Conservation (phyloP, 2,113 vertebrate species). For the Cyprinodon brontotheroides region DNA sequence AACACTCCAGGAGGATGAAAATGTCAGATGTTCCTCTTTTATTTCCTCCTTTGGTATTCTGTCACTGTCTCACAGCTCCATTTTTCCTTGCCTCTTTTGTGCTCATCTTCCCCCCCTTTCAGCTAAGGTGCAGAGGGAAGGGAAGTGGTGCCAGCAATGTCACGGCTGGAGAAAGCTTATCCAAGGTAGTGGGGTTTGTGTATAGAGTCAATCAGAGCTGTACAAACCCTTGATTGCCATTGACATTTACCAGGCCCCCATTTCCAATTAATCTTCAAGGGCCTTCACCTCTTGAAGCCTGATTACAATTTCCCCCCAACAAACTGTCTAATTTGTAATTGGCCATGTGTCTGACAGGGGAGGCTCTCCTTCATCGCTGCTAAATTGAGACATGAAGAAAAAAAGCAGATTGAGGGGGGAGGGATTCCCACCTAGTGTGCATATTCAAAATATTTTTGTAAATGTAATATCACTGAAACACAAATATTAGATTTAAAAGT, state of each 20-base stretch:
- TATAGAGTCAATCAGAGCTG: constrained; percentile 79
- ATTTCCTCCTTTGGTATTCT: constrained; percentile 56
- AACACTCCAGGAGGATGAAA: constrained; percentile 56
- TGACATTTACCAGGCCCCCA: constrained; percentile 83
- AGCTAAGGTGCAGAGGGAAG: constrained; percentile 54
- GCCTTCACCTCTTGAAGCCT: constrained; percentile 81
- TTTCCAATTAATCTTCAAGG: constrained; percentile 86
- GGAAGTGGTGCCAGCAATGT: constrained; percentile 68
- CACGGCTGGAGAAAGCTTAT: constrained; percentile 71
- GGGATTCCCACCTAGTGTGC: constrained; percentile 24
- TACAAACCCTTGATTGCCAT: constrained; percentile 79
- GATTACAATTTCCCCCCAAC: constrained; percentile 76
- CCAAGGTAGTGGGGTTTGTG: constrained; percentile 70
- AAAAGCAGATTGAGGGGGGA: constrained; percentile 47
- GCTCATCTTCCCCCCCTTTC: constrained; percentile 47
- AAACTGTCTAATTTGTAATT: constrained; percentile 84
- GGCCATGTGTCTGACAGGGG: constrained; percentile 73
- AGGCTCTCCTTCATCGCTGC: constrained; percentile 66
- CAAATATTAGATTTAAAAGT: neutral
- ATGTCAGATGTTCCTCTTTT: constrained; percentile 57
- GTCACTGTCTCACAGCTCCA: constrained; percentile 43
- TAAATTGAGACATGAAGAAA: constrained; percentile 57
- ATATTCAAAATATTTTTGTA: constrained; percentile 20
- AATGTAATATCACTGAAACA: constrained; percentile 2
- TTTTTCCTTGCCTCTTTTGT: constrained; percentile 62